phyloP scores from a whole-genome alignment of 2,797 vertebrate genomes.

The Channallabes apus region DNA sequence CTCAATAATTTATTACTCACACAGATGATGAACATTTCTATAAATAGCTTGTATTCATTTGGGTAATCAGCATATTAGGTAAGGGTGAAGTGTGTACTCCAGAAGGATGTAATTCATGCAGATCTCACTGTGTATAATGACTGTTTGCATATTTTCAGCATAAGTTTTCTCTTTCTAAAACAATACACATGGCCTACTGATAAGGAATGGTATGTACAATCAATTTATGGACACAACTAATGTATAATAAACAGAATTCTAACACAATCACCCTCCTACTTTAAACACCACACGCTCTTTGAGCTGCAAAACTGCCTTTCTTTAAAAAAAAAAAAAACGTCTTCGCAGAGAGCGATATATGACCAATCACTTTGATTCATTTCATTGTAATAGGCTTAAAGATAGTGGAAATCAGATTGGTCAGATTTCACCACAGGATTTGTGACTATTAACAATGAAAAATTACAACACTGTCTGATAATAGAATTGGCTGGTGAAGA shows the following conservation, averaged over 20 bases:
- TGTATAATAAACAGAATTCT: slow-evolving; percentile 54
- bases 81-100: not conserved
- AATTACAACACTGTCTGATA: slow-evolving; percentile 65
- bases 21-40: not conserved
- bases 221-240: slow-evolving; percentile 58
- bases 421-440: slow-evolving; percentile 62
- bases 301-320: slow-evolving; percentile 20
- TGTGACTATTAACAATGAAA: slow-evolving; percentile 66
- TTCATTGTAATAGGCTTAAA: slow-evolving; percentile 65
- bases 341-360: slow-evolving; percentile 60
- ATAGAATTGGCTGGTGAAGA: slow-evolving; percentile 57
- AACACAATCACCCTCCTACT: slow-evolving; percentile 64
- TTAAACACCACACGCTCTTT: slow-evolving; percentile 60
- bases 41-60: not conserved
- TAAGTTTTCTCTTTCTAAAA: not conserved
- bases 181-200: not conserved
- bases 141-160: not conserved
- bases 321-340: slow-evolving; percentile 48
- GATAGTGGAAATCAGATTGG: slow-evolving; percentile 66
- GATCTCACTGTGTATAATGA: not conserved
- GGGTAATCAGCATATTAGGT: not conserved
- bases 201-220: not conserved
- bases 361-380: slow-evolving; percentile 72
- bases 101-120: slow-evolving; percentile 5
- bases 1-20: not conserved